Evolutionary conservation across 92 coral and sea anemone species (phyloP), one percentile per base, ranked within the genome.

Genomic region (Epizoanthus fatuus): DNA sequence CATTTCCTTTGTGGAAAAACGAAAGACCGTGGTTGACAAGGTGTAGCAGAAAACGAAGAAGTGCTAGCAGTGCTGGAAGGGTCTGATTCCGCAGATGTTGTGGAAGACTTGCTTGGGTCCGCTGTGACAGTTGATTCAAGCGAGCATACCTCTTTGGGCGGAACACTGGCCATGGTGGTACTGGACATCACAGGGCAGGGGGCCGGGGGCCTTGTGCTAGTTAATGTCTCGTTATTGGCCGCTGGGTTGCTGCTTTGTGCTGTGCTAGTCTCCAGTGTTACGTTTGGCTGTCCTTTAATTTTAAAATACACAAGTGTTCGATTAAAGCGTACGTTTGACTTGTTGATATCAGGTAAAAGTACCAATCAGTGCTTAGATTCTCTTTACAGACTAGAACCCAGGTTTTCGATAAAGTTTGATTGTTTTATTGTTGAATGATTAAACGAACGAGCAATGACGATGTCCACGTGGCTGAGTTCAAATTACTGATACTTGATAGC

Each of bases 81-180:
- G 10, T 67, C 73, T 68, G 73, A 68, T 68, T 68, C 73, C 73
- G 19, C 19, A 40, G 73, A 40, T 68, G 51, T 35, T 39, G 73
- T 68, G 73, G 73, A 68, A 68, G 73, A 68, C 73, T 39, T 68
- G 73, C 73, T 68, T 68, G 53, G 73, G 73, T 68, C 73, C 25
- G 25, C 25, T 68, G 73, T 68, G 73, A 35, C 73, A 68, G 73
- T 37, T 39, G 73, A 68, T 68, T 68, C 52, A 68, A 68, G 73
- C 73, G 2, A 13, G 54, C 52, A 35, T 68, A 68, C 47, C 44
- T 68, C 25, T 68, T 68, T 68, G 73, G 73, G 25, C 19, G 53
- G 73, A 37, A 68, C 73, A 68, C 73, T 68, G 73, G 49, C 73
- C 73, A 68, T 68, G 73, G 54, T 68, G 73, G 73, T 68, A 68